Conservation (phyloP, 2,888 invertebrate genomes). For the Luperina testacea region DNA sequence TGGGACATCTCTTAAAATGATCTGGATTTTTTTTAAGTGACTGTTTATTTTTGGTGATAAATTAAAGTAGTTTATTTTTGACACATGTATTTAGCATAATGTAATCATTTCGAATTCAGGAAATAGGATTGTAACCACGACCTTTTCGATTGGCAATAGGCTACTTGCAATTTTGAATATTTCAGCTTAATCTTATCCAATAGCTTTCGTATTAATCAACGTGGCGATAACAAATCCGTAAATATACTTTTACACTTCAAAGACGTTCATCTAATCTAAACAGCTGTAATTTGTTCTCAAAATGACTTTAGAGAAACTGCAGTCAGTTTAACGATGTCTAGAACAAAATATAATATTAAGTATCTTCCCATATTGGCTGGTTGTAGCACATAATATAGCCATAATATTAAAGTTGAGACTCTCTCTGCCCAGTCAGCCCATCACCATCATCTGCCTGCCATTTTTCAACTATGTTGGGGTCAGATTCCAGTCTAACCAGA, state of each 20-base stretch:
- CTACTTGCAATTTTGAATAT: neutral
- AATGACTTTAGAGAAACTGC: neutral
- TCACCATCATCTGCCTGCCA: neutral
- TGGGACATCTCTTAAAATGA: slow-evolving; percentile 54
- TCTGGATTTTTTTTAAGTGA: slow-evolving; percentile 44
- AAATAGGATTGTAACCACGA: neutral
- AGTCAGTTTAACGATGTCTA: neutral
- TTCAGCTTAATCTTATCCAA: neutral
- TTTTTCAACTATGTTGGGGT: neutral
- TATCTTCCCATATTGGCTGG: neutral
- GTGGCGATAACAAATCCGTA: neutral
- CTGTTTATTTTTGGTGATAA: neutral
- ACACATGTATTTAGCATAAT: neutral
- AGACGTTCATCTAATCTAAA: neutral
- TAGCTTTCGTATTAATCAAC: neutral
- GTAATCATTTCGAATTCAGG: neutral
- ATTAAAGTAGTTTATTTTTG: neutral
- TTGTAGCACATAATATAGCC: neutral
- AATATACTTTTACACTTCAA: neutral
- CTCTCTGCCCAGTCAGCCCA: neutral
- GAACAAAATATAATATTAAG: neutral
- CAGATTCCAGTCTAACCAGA: neutral
- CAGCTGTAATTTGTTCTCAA: neutral
- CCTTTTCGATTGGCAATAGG: neutral
- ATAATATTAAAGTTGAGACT: neutral